A percentile compares a stretch with the other conserved stretches of the same genome.
phyloP scores from a whole-genome alignment of 2,888 invertebrate species.

The Chrysodeixis includens region DNA sequence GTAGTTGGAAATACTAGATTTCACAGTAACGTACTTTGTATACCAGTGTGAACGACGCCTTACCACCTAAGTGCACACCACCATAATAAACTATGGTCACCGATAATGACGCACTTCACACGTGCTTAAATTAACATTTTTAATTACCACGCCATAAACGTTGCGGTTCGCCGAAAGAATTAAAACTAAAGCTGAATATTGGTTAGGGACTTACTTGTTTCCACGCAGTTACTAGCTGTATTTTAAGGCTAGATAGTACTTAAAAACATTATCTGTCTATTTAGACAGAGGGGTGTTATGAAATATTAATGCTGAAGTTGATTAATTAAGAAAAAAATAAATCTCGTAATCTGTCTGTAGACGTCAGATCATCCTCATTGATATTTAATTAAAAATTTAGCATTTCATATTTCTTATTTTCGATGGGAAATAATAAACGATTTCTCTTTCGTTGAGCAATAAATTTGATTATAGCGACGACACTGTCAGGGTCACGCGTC shows the following conservation, averaged over 20 bases:
- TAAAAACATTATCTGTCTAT: too few species aligned
- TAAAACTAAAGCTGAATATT: neutral
- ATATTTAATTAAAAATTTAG: neutral
- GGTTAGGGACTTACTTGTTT: neutral
- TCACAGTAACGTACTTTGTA: too few species aligned
- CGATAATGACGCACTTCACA: neutral
- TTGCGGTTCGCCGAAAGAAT: neutral
- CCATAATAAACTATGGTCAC: neutral
- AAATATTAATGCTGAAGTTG: neutral
- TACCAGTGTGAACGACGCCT: neutral
- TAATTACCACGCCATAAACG: neutral
- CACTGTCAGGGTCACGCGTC: slow-evolving; percentile 1
- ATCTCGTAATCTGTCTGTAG: neutral
- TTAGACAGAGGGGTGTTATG: neutral
- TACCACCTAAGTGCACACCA: neutral
- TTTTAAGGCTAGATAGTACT: neutral
- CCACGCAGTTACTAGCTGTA: neutral
- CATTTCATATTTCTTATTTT: neutral
- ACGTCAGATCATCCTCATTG: neutral
- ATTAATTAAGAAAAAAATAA: neutral
- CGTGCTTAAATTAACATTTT: slow-evolving; percentile 1
- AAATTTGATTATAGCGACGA: neutral
- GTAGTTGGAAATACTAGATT: neutral
- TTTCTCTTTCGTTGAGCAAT: neutral
- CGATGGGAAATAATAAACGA: neutral